phyloP scores from a whole-genome alignment of 2,888 invertebrate species.

The Epiblema foenella region DNA sequence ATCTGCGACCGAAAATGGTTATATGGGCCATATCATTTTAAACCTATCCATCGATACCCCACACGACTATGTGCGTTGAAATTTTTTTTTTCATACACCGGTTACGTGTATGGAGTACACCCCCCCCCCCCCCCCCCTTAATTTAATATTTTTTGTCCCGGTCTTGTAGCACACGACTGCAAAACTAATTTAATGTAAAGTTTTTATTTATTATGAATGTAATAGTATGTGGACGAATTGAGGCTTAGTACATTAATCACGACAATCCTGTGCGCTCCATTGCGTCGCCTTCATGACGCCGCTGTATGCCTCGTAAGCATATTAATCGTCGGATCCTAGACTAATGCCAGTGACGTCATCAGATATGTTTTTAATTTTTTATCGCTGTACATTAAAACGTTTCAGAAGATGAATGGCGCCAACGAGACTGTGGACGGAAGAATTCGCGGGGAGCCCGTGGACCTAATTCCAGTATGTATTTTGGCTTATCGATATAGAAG shows the following conservation, averaged over 20 bases:
- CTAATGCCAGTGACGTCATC: conserved; percentile 9
- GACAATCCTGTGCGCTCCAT: conserved; percentile 17
- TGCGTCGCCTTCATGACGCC: conserved; percentile 14
- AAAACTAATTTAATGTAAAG: too few relatives aligned
- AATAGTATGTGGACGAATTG: background rate
- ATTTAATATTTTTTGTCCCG: too few relatives aligned
- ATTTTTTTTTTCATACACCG: too few relatives aligned
- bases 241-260: conserved; percentile 15
- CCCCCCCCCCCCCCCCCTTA: too few relatives aligned
- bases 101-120: too few relatives aligned
- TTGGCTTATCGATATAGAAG: too few relatives aligned
- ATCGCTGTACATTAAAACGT: background rate
- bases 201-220: background rate
- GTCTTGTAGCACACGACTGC: too few relatives aligned
- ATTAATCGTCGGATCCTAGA: conserved; percentile 16
- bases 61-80: too few relatives aligned
- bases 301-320: conserved; percentile 13
- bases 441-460: background rate
- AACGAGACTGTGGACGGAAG: background rate
- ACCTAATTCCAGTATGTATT: background rate
- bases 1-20: too few relatives aligned
- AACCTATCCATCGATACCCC: too few relatives aligned
- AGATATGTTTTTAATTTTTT: background rate
- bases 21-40: too few relatives aligned
- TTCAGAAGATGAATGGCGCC: background rate